Base-by-base conservation (phyloP, 2,797 vertebrate genomes). In the Microcaecilia unicolor region DNA sequence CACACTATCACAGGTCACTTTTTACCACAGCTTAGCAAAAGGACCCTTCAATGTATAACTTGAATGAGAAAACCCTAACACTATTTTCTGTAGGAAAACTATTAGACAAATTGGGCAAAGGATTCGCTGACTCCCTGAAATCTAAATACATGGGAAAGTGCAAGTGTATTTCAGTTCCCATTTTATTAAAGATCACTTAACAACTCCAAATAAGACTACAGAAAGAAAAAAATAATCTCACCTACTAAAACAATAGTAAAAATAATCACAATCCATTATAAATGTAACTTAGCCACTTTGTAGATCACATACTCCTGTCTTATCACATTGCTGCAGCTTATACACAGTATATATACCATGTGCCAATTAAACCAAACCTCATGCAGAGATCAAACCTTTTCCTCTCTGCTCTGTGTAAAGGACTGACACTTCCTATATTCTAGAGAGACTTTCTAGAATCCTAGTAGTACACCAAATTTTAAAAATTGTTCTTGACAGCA, bases 21-120 rank as follows among this genome's bases (percentile, higher is more conserved):
- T n/a, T n/a, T n/a, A n/a, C n/a, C n/a, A n/a, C n/a, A n/a, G n/a
- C n/a, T n/a, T n/a, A n/a, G n/a, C n/a, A n/a, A n/a, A n/a, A n/a
- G n/a, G n/a, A n/a, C n/a, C n/a, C n/a, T n/a, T n/a, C n/a, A n/a
- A n/a, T n/a, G n/a, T n/a, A n/a, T n/a, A n/a, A n/a, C n/a, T n/a
- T n/a, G n/a, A n/a, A n/a, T 14, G 37, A 18, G 15, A 44, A 65
- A 63, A 55, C 5, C 22, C 23, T 12, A 12, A 25, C 2, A 10
- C 9, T 35, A 44, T 24, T 49, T 61, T 53, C 32, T 41, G 5
- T 13, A 48, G 41, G 63, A 28, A 51, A 35, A 53, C 9, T 40
- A 57, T 51, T 48, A 44, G 41, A n/a, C 25, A 40, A 39, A 58
- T n/a, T n/a, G n/a, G n/a, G n/a, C n/a, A n/a, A 48, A 34, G 57